Evolutionary conservation across 2,113 vertebrate genomes (phyloP).

Genomic region (Scatophagus argus): DNA sequence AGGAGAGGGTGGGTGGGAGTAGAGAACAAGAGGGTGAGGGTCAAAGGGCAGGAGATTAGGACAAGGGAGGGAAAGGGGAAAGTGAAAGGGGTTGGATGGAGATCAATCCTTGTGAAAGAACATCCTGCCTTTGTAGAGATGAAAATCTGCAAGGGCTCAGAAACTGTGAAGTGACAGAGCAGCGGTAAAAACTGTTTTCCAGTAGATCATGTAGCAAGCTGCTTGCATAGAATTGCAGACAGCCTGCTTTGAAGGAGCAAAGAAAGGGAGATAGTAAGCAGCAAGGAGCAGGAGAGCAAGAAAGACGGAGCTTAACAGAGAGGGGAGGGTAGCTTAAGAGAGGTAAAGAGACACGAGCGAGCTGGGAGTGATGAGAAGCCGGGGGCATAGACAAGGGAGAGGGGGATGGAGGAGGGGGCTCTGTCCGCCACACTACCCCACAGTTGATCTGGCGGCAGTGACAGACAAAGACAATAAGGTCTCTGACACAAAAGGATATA

Average conservation of each 20-base stretch:
- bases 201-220: conserved; percentile 88
- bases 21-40: conserved; percentile 65
- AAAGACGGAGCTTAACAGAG: conserved; percentile 55
- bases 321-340: conserved; percentile 69
- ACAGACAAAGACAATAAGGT: conserved; percentile 73
- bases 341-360: conserved; percentile 77
- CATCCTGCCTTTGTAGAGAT: conserved; percentile 72
- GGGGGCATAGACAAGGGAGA: conserved; percentile 69
- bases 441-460: conserved; percentile 67
- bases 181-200: conserved; percentile 76
- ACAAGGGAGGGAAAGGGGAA: conserved; percentile 78
- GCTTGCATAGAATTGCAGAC: conserved; percentile 82
- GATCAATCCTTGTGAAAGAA: conserved; percentile 83
- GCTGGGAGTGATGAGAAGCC: conserved; percentile 64
- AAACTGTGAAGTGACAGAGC: conserved; percentile 71
- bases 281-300: conserved; percentile 57
- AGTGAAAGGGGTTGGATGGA: conserved; percentile 72
- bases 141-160: conserved; percentile 59
- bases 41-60: conserved; percentile 76
- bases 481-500: conserved; percentile 78
- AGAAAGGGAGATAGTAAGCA: conserved; percentile 73
- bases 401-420: conserved; percentile 64
- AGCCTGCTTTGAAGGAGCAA: conserved; percentile 76
- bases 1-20: conserved; percentile 53
- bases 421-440: conserved; percentile 72